Evolutionary conservation across 2,888 invertebrate genomes (phyloP).

Genomic region (Scaptomyza reducta): DNA sequence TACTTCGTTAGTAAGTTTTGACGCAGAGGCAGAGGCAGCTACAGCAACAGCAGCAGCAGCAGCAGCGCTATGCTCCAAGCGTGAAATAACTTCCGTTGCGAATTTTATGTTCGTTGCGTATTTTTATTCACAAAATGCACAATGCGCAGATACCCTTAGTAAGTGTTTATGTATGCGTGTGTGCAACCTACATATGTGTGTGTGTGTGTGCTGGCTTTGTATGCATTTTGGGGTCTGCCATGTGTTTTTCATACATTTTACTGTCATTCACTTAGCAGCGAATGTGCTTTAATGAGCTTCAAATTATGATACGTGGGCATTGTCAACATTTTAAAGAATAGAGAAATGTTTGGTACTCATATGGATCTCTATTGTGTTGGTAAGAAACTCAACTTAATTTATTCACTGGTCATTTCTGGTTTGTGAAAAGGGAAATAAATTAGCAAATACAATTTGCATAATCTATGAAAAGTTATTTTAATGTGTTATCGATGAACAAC

Average conservation of each 20-base stretch:
- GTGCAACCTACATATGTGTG: slow-evolving; percentile 7
- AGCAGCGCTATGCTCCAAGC: slow-evolving; percentile 58
- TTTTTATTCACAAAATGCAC: slow-evolving; percentile 76
- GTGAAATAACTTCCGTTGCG: slow-evolving; percentile 82
- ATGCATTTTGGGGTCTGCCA: slow-evolving; percentile 28
- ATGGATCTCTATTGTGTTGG: not conserved
- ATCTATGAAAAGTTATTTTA: not conserved
- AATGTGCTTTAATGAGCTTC: slow-evolving; percentile 77
- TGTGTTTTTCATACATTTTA: slow-evolving; percentile 35
- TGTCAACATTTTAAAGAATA: not conserved
- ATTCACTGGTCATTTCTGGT: not conserved
- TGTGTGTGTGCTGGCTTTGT: slow-evolving; percentile 32
- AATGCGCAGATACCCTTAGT: slow-evolving; percentile 58
- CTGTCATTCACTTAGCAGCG: slow-evolving; percentile 44
- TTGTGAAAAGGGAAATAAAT: not conserved
- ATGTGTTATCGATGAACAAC: not conserved
- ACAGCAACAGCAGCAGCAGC: not conserved
- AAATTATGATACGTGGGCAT: slow-evolving; percentile 55
- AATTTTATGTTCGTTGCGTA: slow-evolving; percentile 78
- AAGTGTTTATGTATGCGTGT: slow-evolving; percentile 5
- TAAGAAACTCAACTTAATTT: not conserved
- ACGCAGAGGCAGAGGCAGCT: slow-evolving; percentile 28
- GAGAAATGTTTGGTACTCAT: not conserved
- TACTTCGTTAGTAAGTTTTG: slow-evolving; percentile 78
- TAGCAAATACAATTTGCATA: not conserved